phyloP scores from a whole-genome alignment of 2,797 vertebrate genomes.

The Chaetophractus vellerosus region DNA sequence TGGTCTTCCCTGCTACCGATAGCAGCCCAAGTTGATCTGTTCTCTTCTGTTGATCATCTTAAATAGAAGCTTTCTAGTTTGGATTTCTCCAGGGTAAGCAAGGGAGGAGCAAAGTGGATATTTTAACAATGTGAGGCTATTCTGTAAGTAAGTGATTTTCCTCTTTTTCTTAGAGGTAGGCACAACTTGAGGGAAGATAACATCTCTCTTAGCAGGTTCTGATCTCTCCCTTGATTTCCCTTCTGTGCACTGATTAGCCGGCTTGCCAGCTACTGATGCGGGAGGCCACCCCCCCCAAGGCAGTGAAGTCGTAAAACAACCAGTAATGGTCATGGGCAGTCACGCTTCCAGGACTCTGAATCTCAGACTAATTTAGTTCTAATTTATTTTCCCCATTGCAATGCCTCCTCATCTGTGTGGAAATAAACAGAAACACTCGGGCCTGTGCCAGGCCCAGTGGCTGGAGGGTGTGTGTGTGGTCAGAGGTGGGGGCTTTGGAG shows the following conservation, averaged over 20 bases:
- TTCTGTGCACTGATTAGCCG: neutral
- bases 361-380: conserved; percentile 78
- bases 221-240: neutral
- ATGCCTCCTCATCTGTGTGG: conserved; percentile 66
- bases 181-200: neutral
- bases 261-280: neutral
- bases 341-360: conserved; percentile 75
- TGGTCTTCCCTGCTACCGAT: conserved; percentile 74
- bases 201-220: neutral
- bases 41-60: conserved; percentile 71
- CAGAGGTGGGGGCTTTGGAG: neutral
- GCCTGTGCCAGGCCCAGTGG: neutral
- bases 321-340: neutral
- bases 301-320: conserved; percentile 39
- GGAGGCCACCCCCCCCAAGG: neutral
- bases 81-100: conserved; percentile 61
- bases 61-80: conserved; percentile 70
- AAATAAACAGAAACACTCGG: conserved; percentile 50
- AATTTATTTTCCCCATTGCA: conserved; percentile 77
- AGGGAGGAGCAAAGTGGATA: neutral
- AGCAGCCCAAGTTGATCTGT: conserved; percentile 77
- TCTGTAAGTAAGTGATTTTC: neutral
- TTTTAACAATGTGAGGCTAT: neutral
- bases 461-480: neutral
- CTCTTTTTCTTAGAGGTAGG: no score